phyloP scores from a whole-genome alignment of 2,797 vertebrate species.

The Oophaga sylvatica region DNA sequence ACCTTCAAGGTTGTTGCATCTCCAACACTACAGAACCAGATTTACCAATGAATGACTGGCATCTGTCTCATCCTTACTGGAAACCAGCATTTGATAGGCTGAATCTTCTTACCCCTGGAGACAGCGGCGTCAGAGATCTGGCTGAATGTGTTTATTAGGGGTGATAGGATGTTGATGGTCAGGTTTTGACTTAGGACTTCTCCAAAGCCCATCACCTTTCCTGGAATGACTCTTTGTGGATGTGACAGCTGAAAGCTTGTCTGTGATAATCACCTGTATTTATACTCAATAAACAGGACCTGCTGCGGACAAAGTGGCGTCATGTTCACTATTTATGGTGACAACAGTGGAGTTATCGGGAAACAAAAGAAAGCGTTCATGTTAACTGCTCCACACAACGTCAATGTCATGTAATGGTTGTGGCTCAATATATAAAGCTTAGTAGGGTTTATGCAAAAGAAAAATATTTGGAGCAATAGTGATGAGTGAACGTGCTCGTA shows the following conservation, averaged over 20 bases:
- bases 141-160: background rate
- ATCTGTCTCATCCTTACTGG: no score
- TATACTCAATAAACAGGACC: conserved; percentile 32
- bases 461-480: background rate
- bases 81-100: no score
- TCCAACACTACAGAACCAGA: no score
- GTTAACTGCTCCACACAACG: conserved; percentile 15
- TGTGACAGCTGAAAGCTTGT: background rate
- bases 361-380: conserved; percentile 26
- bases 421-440: conserved; percentile 1
- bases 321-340: conserved; percentile 34
- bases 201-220: background rate
- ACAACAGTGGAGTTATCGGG: conserved; percentile 45
- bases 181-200: background rate
- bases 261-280: conserved; percentile 35
- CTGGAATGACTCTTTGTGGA: background rate
- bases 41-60: no score
- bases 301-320: conserved; percentile 15
- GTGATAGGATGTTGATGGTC: background rate
- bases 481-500: no score
- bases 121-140: no score
- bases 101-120: no score
- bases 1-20: no score
- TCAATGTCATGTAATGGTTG: conserved; percentile 16
- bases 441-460: background rate